A percentile compares a stretch with the other conserved stretches of the same genome.
These are phyloP conservation scores for Schlechtendalia chinensis DNA, from an alignment of 1,140 invertebrate genomes.

Conservation along the genomic window DNA sequence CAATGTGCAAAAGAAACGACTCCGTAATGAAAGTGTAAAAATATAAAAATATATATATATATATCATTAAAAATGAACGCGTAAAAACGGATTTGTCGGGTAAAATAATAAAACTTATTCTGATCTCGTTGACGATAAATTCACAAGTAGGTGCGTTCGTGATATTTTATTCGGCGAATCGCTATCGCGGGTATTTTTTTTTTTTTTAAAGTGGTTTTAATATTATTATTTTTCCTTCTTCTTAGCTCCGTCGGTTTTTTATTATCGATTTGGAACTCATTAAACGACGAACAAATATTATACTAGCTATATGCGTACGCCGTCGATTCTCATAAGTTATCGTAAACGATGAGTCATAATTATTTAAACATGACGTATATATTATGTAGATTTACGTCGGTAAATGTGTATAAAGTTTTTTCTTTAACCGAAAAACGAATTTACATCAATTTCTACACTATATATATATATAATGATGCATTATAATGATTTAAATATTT, in stretches of 20 bases:
- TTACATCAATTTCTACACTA: no score
- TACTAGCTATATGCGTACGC: background rate
- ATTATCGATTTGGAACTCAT: no score
- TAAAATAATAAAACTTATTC: background rate
- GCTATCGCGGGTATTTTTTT: background rate
- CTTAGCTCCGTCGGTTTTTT: no score
- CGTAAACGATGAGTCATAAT: background rate
- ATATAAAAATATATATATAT: background rate
- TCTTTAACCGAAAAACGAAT: background rate
- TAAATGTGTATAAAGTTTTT: background rate
- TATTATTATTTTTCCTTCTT: no score
- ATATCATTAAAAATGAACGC: no score
- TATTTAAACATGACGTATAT: background rate
- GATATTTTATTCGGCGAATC: background rate
- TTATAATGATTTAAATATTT: conserved; percentile 17
- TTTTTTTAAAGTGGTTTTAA: background rate
- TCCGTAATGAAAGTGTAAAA: background rate
- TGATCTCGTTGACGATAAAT: background rate
- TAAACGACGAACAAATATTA: background rate
- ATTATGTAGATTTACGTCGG: background rate
- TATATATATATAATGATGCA: no score
- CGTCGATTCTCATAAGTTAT: background rate
- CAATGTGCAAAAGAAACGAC: background rate
- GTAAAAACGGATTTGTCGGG: no score
- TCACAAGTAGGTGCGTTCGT: background rate